These are phyloP conservation scores for Eumaeus atala DNA, from an alignment of 1,140 invertebrate species.

Conservation along the genomic window DNA sequence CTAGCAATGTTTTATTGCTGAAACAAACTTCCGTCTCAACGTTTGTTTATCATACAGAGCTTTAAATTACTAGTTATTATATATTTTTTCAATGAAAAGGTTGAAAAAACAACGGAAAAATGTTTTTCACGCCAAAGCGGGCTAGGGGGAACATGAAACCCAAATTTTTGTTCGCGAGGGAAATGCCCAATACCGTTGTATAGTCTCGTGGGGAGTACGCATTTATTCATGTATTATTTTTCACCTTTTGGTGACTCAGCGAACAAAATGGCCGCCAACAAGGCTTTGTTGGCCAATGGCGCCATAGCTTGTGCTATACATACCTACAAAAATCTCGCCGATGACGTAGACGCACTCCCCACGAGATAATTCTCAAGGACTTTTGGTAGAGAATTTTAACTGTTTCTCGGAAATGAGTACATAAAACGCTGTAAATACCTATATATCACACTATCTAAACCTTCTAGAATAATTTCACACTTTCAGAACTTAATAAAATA, in stretches of 20 bases:
- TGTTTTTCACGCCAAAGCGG: conserved; percentile 39
- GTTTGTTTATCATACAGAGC: conserved; percentile 29
- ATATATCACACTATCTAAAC: neutral
- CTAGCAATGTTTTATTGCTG: conserved; percentile 22
- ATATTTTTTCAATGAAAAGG: conserved; percentile 20
- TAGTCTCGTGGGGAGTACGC: conserved; percentile 71
- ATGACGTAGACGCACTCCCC: conserved; percentile 67
- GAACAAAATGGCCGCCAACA: conserved; percentile 73
- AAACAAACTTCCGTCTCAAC: conserved; percentile 43
- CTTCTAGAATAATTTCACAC: neutral
- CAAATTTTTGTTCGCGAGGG: conserved; percentile 72
- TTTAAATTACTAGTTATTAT: no score
- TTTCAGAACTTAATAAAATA: neutral
- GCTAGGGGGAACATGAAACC: conserved; percentile 63
- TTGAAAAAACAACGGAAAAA: conserved; percentile 28
- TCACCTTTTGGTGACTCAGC: conserved; percentile 74
- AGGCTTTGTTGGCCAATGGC: conserved; percentile 69
- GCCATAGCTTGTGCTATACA: conserved; percentile 53
- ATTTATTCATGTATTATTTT: conserved; percentile 71
- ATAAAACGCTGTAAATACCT: no score
- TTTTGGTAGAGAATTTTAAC: conserved; percentile 60
- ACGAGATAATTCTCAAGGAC: conserved; percentile 74
- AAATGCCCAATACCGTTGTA: conserved; percentile 74
- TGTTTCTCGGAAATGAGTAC: conserved; percentile 12
- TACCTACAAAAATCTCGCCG: conserved; percentile 66